A percentile compares a stretch with the other conserved stretches of the same genome.
Conservation (phyloP, 2,797 vertebrate genomes). For the Urophycis tenuis region DNA sequence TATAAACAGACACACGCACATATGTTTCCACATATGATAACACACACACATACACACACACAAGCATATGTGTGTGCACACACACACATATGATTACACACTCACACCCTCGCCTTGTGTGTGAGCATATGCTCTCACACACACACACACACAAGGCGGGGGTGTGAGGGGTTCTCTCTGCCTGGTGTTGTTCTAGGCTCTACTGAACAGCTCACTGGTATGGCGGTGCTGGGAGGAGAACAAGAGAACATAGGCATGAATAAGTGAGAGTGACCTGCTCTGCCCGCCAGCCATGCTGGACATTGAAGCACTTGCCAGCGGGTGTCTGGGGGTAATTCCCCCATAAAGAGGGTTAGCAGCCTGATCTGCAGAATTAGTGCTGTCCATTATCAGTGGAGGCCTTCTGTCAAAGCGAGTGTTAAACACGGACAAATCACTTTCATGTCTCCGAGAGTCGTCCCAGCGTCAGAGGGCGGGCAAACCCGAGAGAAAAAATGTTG, state of each 20-base stretch:
- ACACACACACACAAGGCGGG: neutral
- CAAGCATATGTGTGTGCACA: too few relatives aligned
- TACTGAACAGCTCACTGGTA: neutral
- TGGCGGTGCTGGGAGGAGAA: too few relatives aligned
- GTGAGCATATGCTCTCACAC: too few relatives aligned
- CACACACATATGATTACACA: neutral
- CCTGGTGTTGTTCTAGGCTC: neutral
- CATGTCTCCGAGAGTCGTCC: neutral
- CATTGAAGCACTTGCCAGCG: neutral
- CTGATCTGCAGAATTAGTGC: neutral
- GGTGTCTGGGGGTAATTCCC: neutral
- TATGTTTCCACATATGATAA: too few relatives aligned
- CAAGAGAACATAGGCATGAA: too few relatives aligned
- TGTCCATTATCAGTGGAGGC: neutral
- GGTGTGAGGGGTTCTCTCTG: neutral
- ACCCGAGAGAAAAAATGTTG: neutral
- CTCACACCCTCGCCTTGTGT: neutral
- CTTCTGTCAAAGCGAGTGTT: neutral
- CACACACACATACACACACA: neutral
- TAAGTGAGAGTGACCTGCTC: neutral
- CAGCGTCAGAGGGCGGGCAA: neutral
- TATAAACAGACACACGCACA: too few relatives aligned
- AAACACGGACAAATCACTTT: neutral
- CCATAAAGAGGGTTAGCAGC: neutral
- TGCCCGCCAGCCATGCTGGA: too few relatives aligned